Conservation (phyloP, 2,797 vertebrate species). For the Tapera naevia region DNA sequence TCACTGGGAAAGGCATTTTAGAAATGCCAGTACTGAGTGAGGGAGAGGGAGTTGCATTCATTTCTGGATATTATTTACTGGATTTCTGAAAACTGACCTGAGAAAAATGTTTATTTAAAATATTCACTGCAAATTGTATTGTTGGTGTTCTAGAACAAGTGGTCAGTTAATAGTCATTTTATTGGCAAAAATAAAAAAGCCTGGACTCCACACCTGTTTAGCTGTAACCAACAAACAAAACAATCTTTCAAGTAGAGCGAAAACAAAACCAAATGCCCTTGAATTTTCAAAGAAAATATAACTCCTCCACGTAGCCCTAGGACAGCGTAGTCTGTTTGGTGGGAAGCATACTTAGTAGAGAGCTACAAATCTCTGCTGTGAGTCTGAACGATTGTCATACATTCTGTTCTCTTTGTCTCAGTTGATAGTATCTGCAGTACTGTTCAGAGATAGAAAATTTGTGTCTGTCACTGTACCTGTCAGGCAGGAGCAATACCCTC, state of each 20-base stretch:
- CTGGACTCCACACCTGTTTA: conserved; percentile 35
- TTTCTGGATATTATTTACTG: conserved; percentile 28
- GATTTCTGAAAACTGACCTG: conserved; percentile 23
- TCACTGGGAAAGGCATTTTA: conserved; percentile 39
- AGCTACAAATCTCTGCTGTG: conserved; percentile 86
- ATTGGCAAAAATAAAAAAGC: conserved; percentile 29
- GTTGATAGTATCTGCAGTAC: conserved; percentile 84
- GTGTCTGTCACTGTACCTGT: conserved; percentile 77
- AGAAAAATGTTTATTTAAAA: conserved; percentile 38
- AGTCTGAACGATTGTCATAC: conserved; percentile 89
- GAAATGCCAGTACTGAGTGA: conserved; percentile 33
- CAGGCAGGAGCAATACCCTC: conserved; percentile 74
- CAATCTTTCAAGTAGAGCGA: conserved; percentile 65
- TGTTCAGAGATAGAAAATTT: conserved; percentile 77
- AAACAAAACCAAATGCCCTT: conserved; percentile 79
- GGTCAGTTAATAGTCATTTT: conserved; percentile 30
- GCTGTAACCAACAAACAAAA: conserved; percentile 51
- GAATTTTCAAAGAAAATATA: conserved; percentile 79
- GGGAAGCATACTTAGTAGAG: conserved; percentile 80
- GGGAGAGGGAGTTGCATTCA: background rate
- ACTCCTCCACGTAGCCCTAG: conserved; percentile 84
- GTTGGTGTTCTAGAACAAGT: conserved; percentile 39
- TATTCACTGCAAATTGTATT: conserved; percentile 7
- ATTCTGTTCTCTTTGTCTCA: conserved; percentile 83
- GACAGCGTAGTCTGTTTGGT: conserved; percentile 87